Evolutionary conservation across 2,797 vertebrate genomes (phyloP), one percentile per base, ranked within the genome.

Genomic region (Podargus strigoides): DNA sequence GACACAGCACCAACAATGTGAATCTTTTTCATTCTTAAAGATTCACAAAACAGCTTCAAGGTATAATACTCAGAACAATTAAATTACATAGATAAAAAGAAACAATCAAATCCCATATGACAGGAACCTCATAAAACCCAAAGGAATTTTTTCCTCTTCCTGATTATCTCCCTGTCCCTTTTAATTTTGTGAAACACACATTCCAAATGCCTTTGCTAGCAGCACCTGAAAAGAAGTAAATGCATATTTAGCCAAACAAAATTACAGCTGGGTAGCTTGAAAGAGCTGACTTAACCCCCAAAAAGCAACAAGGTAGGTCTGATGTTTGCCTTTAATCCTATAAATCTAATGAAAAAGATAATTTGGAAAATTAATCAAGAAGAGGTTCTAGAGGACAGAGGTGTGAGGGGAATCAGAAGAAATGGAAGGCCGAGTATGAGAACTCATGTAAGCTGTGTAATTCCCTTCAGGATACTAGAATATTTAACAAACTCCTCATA

Each of bases 221-320:
- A 95, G 56, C 80, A 93, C 67, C 55, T 91, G 63, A 74, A 91
- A 86, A 94, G 44, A 89, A 70, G 19, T 84, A 93, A 90, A 93
- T 85, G 60, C 37, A 4, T 93, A 37, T 86, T 93, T 93, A 90
- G 79, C 58, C 21, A 84, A 66, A 78, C 14, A 92, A 90, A 89
- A 85, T 75, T 42, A 85, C 49, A 76, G 37, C 18, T 22, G 16
- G 6, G 24, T 74, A 64, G 87, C 77, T 73, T 90, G 67, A 89
- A 94, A 87, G 73, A 85, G 16, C 52, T 93, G n/a, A 79, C 20
- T 73, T 86, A 90, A 86, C 70, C 26, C 20, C 20, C 1, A 23
- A 36, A 82, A 90, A 60, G 36, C 44, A 76, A 47, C n/a, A 82
- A 79, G 28, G 46, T 28, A 67, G 36, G 19, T 56, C 44, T 83